Base-by-base conservation (phyloP, 2,888 invertebrate species). In the Sarcophaga rosellei region DNA sequence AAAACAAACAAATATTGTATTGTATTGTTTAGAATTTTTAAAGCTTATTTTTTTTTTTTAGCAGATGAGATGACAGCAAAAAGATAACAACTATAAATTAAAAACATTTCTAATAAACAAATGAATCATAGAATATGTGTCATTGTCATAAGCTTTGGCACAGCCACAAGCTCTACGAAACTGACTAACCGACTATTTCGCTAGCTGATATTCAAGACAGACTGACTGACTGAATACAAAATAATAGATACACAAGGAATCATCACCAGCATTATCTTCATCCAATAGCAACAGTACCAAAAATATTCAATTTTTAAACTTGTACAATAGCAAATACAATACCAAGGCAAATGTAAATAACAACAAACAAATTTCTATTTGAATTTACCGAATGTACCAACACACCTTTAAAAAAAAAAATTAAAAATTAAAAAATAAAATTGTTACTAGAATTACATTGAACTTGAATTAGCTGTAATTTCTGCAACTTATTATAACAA, bases 91-190 rank as follows among this genome's bases (percentile, higher is more conserved):
- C 82, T 77, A 86, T 85, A 87, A 87, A 86, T 88, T 87, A 84
- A 87, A 82, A 61, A 73, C 78, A 84, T 86, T 88, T 88, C 85
- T 74, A 85, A 86, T 83, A 86, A 88, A 85, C 88, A 86, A 87
- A 88, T 88, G 88, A 88, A 84, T 88, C 88, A 88, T 86, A 78
- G 75, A 85, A 88, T 87, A 88, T 88, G 88, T 88, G 88, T 88
- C 88, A 80, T 83, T 85, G 87, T 77, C 87, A 85, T 86, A 86
- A 70, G 80, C 80, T 74, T 35, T 82, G 63, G 66, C 10, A 68
- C 61, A 75, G 68, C 61, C 59, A 59, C 61, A 69, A 53, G 12
- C 17, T 53, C 5, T 15, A 15, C 10, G 53, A 1, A 53, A 53
- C 63, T 63, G 65, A 75, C 63, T 65, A 65, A 10, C 75, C 23